Evolutionary conservation across 2,888 invertebrate species (phyloP).

Genomic region (Thera obeliscata): DNA sequence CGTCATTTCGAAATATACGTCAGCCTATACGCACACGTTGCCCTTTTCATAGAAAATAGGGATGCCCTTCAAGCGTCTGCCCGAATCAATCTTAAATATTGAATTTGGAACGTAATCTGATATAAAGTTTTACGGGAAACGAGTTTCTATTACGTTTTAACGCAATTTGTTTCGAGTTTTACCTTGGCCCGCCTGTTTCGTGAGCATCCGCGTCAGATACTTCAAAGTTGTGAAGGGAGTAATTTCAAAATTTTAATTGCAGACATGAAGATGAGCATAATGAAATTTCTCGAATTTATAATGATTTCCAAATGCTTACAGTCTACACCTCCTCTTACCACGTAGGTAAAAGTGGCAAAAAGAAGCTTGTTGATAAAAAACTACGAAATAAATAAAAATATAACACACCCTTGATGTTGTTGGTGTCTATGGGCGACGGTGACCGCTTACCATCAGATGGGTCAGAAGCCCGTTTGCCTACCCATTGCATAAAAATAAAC

Average conservation of each 20-base stretch:
- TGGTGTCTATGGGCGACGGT: too few relatives aligned
- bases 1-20: conserved; percentile 8
- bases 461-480: too few relatives aligned
- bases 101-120: conserved; percentile 82
- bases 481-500: too few relatives aligned
- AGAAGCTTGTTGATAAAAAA: too few relatives aligned
- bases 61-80: conserved; percentile 75
- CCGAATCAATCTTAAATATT: conserved; percentile 84
- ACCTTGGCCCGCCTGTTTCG: conserved; percentile 55
- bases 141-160: conserved; percentile 83
- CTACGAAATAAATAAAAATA: too few relatives aligned
- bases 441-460: too few relatives aligned
- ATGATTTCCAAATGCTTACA: conserved; percentile 32
- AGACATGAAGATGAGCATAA: conserved; percentile 60
- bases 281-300: conserved; percentile 49
- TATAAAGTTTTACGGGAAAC: conserved; percentile 81
- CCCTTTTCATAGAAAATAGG: conserved; percentile 58
- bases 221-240: conserved; percentile 64
- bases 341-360: too few relatives aligned
- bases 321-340: not conserved
- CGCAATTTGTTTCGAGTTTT: conserved; percentile 81
- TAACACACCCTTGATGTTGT: too few relatives aligned
- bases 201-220: conserved; percentile 51
- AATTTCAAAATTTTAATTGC: conserved; percentile 70
- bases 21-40: conserved; percentile 35